A percentile compares a stretch with the other conserved stretches of the same genome.
These are phyloP conservation scores for Yponomeuta malinellus DNA, from an alignment of 2,888 invertebrate genomes.

Conservation along the genomic window DNA sequence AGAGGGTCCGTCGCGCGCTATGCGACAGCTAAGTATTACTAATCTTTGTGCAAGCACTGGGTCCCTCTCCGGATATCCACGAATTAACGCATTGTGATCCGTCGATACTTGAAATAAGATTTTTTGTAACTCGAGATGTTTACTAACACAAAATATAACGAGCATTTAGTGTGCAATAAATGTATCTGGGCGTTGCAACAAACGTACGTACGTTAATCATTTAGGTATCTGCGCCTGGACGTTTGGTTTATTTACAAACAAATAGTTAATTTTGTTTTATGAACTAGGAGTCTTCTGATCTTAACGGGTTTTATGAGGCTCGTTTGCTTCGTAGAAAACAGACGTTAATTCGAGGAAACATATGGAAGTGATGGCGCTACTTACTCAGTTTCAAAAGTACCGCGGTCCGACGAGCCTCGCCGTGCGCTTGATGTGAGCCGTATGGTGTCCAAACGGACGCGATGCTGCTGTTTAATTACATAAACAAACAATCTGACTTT, in stretches of 20 bases:
- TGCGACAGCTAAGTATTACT: background rate
- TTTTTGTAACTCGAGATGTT: conserved; percentile 12
- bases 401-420: conserved; percentile 36
- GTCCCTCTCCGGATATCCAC: background rate
- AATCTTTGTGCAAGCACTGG: conserved; percentile 13
- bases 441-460: conserved; percentile 32
- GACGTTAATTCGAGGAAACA: conserved; percentile 73
- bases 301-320: conserved; percentile 60
- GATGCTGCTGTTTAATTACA: conserved; percentile 49
- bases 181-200: background rate
- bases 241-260: conserved; percentile 53
- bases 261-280: conserved; percentile 64
- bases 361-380: conserved; percentile 68
- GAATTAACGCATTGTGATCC: background rate
- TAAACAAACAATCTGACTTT: conserved; percentile 57
- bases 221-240: conserved; percentile 27
- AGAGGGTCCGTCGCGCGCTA: background rate
- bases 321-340: conserved; percentile 72
- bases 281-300: conserved; percentile 33
- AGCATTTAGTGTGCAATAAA: conserved; percentile 15
- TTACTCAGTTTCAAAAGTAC: conserved; percentile 66
- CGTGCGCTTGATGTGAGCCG: conserved; percentile 51
- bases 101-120: background rate
- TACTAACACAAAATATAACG: conserved; percentile 6
- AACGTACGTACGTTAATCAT: conserved; percentile 9